phyloP scores from a whole-genome alignment of 2,113 vertebrate genomes.

The Ciconia boyciana region DNA sequence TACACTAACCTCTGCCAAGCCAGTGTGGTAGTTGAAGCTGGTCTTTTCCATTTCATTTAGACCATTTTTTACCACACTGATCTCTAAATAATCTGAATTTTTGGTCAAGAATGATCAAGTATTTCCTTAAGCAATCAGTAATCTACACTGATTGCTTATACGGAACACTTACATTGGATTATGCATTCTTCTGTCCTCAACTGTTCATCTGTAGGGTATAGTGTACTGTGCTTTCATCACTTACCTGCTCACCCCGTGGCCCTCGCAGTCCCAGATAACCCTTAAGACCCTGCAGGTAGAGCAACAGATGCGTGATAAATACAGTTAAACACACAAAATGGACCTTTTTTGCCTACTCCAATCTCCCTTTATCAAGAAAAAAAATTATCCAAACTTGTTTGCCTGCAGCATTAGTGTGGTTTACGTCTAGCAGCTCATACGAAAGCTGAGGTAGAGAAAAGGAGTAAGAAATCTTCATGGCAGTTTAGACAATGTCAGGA shows the following conservation, averaged over 20 bases:
- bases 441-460: not conserved
- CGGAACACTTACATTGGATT: not conserved
- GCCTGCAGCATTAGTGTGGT: not conserved
- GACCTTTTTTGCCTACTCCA: not conserved
- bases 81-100: not conserved
- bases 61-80: not conserved
- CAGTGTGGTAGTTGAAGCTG: not conserved
- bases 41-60: not conserved
- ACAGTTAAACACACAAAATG: not conserved
- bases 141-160: not conserved
- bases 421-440: not conserved
- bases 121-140: not conserved
- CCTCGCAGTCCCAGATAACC: constrained; percentile 84
- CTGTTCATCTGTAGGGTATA: not conserved
- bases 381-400: not conserved
- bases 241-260: constrained; percentile 86
- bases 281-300: constrained; percentile 82
- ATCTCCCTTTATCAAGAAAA: not conserved
- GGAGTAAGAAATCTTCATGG: not conserved
- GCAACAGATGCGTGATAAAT: not conserved
- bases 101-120: not conserved
- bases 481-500: not conserved
- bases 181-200: not conserved
- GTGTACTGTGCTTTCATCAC: not conserved
- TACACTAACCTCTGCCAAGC: not conserved